A percentile compares a stretch with the other conserved stretches of the same genome.
Conservation (phyloP, 1,140 invertebrate genomes). For the Penaeus indicus region DNA sequence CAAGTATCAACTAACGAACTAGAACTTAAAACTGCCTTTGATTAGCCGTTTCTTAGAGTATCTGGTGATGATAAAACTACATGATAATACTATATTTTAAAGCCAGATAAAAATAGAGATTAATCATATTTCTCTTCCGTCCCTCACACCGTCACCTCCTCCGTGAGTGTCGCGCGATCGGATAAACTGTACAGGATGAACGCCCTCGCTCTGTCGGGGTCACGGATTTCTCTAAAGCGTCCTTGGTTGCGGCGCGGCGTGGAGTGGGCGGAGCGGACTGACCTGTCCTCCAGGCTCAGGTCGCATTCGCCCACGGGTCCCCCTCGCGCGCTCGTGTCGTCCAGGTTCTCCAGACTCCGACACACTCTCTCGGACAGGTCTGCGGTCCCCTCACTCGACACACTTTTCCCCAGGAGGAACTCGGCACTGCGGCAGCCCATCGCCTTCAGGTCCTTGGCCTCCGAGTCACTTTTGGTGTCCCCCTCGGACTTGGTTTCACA, state of each 20-base stretch:
- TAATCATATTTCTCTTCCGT: neutral
- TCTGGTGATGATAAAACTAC: no score
- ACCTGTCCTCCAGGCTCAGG: conserved; percentile 43
- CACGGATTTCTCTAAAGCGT: conserved; percentile 45
- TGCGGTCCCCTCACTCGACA: neutral
- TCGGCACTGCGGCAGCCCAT: conserved; percentile 21
- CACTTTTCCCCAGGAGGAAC: conserved; percentile 32
- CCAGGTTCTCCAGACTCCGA: conserved; percentile 48
- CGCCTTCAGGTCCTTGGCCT: conserved; percentile 13
- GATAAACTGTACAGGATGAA: conserved; percentile 50
- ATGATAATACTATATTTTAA: no score
- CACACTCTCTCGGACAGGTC: conserved; percentile 43
- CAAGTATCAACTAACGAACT: no score
- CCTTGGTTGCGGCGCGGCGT: conserved; percentile 33
- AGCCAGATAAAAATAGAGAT: neutral
- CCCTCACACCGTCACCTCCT: conserved; percentile 56
- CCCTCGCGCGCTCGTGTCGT: conserved; percentile 32
- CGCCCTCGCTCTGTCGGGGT: conserved; percentile 39
- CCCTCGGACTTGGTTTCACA: neutral
- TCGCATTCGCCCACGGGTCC: conserved; percentile 21
- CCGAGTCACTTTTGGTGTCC: neutral
- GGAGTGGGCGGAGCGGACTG: conserved; percentile 51
- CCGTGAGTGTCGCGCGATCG: conserved; percentile 56
- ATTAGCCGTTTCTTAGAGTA: no score
- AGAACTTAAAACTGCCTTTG: no score